Evolutionary conservation across 1,140 invertebrate species (phyloP).

Genomic region (Macrobrachium nipponense): DNA sequence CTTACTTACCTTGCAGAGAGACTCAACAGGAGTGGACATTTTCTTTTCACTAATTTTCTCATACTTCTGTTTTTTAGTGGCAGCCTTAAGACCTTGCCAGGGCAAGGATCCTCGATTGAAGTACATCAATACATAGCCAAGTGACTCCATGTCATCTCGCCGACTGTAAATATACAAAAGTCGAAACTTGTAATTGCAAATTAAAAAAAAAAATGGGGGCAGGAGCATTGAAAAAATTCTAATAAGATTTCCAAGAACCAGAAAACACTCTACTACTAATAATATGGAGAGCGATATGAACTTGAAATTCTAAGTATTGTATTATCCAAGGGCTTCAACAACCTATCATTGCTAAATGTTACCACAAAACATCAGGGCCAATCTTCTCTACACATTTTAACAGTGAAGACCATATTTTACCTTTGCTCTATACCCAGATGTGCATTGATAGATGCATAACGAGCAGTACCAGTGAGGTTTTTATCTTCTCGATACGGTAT

Average conservation of each 20-base stretch:
- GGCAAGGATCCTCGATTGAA: constrained; percentile 76
- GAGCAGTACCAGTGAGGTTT: constrained; percentile 76
- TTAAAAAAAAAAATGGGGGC: neutral
- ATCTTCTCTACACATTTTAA: too few species aligned
- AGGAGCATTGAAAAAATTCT: neutral
- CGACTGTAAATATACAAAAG: constrained; percentile 67
- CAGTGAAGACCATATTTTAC: constrained; percentile 24
- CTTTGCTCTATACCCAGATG: constrained; percentile 73
- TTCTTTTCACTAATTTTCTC: constrained; percentile 78
- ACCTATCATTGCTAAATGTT: too few species aligned
- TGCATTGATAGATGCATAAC: constrained; percentile 77
- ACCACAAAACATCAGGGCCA: too few species aligned
- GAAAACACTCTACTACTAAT: too few species aligned
- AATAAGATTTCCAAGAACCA: neutral
- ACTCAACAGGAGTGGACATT: constrained; percentile 77
- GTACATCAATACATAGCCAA: constrained; percentile 79
- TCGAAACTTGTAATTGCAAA: neutral
- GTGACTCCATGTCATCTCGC: constrained; percentile 76
- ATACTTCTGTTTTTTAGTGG: constrained; percentile 77
- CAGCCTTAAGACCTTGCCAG: constrained; percentile 76
- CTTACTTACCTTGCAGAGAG: constrained; percentile 72
- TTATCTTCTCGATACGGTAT: constrained; percentile 77
- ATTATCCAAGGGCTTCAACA: too few species aligned
- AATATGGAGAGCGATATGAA: too few species aligned
- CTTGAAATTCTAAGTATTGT: too few species aligned